Percentiles rank a stretch among this genome's conserved stretches.
These are phyloP conservation scores for Cepaea nemoralis DNA, from an alignment of 1,140 invertebrate genomes.

Conservation along the genomic window DNA sequence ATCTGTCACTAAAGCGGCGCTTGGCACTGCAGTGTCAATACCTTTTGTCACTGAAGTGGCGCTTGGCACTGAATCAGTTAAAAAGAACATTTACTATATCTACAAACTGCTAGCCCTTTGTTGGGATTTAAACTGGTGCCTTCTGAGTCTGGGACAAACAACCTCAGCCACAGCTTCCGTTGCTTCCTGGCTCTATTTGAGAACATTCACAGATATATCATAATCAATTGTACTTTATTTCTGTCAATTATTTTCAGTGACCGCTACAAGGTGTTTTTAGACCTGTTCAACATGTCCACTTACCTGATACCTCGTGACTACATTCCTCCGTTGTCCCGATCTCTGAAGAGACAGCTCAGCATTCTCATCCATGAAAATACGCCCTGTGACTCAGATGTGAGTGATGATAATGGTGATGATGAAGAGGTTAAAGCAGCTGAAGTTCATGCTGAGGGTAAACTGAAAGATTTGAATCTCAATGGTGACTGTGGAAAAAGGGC, in stretches of 20 bases:
- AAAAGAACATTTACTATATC: no score
- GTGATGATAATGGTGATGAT: slow-evolving; percentile 1
- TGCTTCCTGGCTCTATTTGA: neutral
- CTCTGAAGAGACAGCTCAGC: slow-evolving; percentile 76
- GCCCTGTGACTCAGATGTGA: slow-evolving; percentile 27
- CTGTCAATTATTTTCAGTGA: slow-evolving; percentile 79
- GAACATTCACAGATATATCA: neutral
- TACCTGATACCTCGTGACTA: slow-evolving; percentile 92
- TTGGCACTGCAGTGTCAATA: no score
- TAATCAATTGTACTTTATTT: neutral
- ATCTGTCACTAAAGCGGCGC: no score
- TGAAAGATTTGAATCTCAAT: slow-evolving; percentile 10
- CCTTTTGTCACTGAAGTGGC: no score
- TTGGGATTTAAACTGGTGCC: no score
- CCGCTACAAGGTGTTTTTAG: slow-evolving; percentile 98
- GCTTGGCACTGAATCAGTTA: no score
- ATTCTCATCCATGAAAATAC: slow-evolving; percentile 51
- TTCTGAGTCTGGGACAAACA: no score
- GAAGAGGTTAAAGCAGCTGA: neutral
- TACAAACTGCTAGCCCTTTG: no score
- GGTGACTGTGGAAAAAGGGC: neutral
- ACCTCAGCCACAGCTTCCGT: no score
- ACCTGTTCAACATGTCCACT: slow-evolving; percentile 96
- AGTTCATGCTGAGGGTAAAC: neutral
- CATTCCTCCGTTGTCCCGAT: slow-evolving; percentile 87